Evolutionary conservation across 1,140 invertebrate species (phyloP).

Genomic region (Drosophila busckii): DNA sequence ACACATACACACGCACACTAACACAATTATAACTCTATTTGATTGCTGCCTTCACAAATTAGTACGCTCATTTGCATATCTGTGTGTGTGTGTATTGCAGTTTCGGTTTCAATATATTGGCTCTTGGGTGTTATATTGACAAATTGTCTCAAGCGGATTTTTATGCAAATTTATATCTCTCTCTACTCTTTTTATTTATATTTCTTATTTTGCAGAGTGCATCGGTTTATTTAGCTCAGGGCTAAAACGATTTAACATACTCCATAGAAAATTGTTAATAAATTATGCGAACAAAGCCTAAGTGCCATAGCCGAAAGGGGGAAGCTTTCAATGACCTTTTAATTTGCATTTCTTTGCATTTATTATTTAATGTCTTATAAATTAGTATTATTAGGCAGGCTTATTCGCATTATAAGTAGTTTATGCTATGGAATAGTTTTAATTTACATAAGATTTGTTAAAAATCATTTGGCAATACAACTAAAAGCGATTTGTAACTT

Average conservation of each 20-base stretch:
- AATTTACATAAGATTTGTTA: too few relatives aligned
- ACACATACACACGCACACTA: background rate
- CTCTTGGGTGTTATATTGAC: slow-evolving; percentile 60
- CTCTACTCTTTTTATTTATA: background rate
- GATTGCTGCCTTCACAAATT: slow-evolving; percentile 52
- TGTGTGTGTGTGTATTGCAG: slow-evolving; percentile 18
- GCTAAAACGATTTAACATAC: slow-evolving; percentile 55
- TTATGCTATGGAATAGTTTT: too few relatives aligned
- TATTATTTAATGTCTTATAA: background rate
- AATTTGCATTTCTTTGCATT: slow-evolving; percentile 33
- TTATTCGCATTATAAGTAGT: background rate
- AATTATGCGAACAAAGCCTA: slow-evolving; percentile 28
- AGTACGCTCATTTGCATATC: slow-evolving; percentile 57
- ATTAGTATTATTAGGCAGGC: background rate
- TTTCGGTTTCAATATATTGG: slow-evolving; percentile 3
- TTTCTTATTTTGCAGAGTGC: slow-evolving; percentile 1
- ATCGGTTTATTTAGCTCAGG: slow-evolving; percentile 52
- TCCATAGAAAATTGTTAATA: slow-evolving; percentile 53
- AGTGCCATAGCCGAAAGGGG: background rate
- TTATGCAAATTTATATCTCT: slow-evolving; percentile 55
- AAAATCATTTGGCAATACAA: too few relatives aligned
- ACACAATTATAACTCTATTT: slow-evolving; percentile 61
- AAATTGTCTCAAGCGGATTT: slow-evolving; percentile 49
- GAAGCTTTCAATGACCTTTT: slow-evolving; percentile 45
- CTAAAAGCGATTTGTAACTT: too few relatives aligned